Percentiles rank a stretch among this genome's conserved stretches.
These are phyloP conservation scores for Melanerpes aurifrons DNA, from an alignment of 2,113 vertebrate species.

Conservation along the genomic window DNA sequence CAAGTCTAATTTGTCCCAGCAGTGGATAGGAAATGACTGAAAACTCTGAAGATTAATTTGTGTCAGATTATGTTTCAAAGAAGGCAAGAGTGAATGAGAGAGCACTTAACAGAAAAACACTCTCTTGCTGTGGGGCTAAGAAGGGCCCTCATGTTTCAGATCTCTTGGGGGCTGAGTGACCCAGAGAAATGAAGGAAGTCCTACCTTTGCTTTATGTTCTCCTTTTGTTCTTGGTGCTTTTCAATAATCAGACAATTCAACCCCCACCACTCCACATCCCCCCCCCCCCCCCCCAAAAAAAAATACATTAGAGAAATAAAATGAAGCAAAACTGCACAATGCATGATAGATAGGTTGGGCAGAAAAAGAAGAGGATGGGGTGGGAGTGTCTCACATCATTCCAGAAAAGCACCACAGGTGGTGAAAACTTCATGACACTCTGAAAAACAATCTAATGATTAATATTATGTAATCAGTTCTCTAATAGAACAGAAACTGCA, in stretches of 20 bases:
- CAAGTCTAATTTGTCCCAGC: constrained; percentile 73
- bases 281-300: no score
- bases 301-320: background rate
- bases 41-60: constrained; percentile 69
- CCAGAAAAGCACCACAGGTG: background rate
- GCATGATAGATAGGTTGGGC: background rate
- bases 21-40: constrained; percentile 69
- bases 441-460: background rate
- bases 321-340: background rate
- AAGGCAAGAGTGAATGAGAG: constrained; percentile 24
- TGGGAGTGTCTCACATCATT: background rate
- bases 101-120: background rate
- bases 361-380: background rate
- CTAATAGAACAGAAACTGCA: background rate
- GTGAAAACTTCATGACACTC: background rate
- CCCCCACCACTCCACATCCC: no score
- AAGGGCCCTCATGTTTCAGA: constrained; percentile 15
- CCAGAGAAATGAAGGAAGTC: background rate
- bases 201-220: constrained; percentile 9
- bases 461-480: background rate
- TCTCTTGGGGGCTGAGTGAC: background rate
- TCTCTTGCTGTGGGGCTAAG: background rate
- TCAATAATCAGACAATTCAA: background rate
- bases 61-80: constrained; percentile 65
- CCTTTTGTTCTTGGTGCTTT: background rate